These are phyloP conservation scores for Abrostola triplasia DNA, from an alignment of 2,888 invertebrate genomes.

Conservation along the genomic window DNA sequence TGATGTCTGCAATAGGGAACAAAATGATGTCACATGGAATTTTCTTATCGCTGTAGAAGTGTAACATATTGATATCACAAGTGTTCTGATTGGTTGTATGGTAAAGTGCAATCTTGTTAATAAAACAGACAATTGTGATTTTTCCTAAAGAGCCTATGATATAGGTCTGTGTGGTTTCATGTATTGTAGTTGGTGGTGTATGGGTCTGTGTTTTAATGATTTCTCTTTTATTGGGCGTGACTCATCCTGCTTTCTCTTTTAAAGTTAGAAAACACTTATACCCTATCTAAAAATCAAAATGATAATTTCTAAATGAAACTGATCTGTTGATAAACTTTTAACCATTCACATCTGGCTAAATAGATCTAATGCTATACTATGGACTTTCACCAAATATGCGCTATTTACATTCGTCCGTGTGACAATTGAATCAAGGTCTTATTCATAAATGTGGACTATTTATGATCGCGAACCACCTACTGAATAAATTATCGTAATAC, in stretches of 20 bases:
- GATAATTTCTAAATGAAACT: too few relatives aligned
- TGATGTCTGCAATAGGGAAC: conserved; percentile 3
- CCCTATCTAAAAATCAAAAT: too few relatives aligned
- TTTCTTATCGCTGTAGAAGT: conserved; percentile 28
- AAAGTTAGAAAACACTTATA: too few relatives aligned
- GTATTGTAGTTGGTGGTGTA: too few relatives aligned
- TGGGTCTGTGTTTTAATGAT: too few relatives aligned
- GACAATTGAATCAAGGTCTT: conserved; percentile 69
- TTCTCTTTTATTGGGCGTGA: too few relatives aligned
- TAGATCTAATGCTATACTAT: too few relatives aligned
- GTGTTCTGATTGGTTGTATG: conserved; percentile 2
- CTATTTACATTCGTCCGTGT: conserved; percentile 44
- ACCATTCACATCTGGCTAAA: conserved; percentile 4
- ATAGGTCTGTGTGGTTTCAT: too few relatives aligned
- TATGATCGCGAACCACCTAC: conserved; percentile 51
- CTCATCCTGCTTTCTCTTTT: too few relatives aligned
- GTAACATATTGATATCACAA: conserved; percentile 4
- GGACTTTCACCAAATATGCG: conserved; percentile 57
- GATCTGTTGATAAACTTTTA: background rate
- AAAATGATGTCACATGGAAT: conserved; percentile 13
- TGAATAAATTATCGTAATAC: conserved; percentile 42
- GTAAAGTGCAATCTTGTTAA: background rate
- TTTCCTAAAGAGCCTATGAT: background rate
- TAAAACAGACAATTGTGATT: background rate
- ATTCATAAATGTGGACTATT: conserved; percentile 63